Base-by-base conservation (phyloP, 2,797 vertebrate species). In the Phalanger gymnotis region DNA sequence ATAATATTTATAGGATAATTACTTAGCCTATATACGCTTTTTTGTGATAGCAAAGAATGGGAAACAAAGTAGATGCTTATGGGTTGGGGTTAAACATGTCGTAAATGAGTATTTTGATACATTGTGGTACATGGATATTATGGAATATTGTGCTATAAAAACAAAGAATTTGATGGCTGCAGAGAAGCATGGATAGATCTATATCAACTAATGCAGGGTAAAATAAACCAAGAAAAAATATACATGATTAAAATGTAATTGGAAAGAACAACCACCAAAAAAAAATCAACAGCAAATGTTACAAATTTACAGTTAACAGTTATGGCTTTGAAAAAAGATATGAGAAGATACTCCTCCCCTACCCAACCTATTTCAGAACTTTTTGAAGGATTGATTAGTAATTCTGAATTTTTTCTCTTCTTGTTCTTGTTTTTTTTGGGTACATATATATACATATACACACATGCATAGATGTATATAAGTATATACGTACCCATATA, bases 391-490 rank as follows among this genome's bases (percentile, higher is more conserved):
- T 81, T 81, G 19, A 25, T 81, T 6, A 81, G 7, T 22, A 81
- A 81, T 81, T 40, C 66, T 81, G 19, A 81, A 81, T 81, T 81
- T 73, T 73, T 81, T 16, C 10, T 81, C 22, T 81, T 40, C 22
- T 81, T 73, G 16, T 25, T 47, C 66, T 81, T 40, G n/a, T n/a
- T 40, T 6, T 81, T 1, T 66, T 1, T n/a, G 19, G 40, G 1
- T 25, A 4, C 10, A 22, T 22, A 0, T 9, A 10, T n/a, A n/a
- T n/a, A n/a, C n/a, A n/a, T n/a, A n/a, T 66, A 0, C 2, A 22
- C 27, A 34, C 4, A 34, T 14, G 5, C 5, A 34, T 34, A 14
- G 22, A 9, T 40, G n/a, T 14, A 19, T 13, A 34, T 31, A 30
- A 11, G 10, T 5, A 56, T 27, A 56, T 22, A 55, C 16, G 22